Base-by-base conservation (phyloP, 2,888 invertebrate species). In the Exocentrus adspersus region DNA sequence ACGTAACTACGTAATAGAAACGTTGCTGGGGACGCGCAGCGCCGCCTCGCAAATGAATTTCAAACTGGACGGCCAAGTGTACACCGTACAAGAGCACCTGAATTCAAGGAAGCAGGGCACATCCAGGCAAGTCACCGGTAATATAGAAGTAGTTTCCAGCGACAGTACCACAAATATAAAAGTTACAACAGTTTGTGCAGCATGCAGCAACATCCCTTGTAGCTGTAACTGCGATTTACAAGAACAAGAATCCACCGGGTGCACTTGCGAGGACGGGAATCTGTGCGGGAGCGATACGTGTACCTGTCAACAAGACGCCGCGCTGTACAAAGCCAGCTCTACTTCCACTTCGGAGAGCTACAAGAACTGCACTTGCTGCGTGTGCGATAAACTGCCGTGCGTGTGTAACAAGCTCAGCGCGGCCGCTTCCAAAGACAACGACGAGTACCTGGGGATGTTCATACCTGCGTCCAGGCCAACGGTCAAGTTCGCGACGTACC, bases 1-100 rank as follows among this genome's bases (percentile, higher is more conserved):
- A 9, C 67, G 73, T 42, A 73, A 78, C 4, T 78, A 71, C 58
- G 72, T 76, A 0, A 75, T 78, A 20, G 68, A 76, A 61, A 75
- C 77, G 1, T 64, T 72, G 9, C 41, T 71, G 2, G 68, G 66
- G 3, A 14, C 60, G 30, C n/a, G 16, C 10, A 43, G 10, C 43
- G 16, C 64, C 4, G 16, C 64, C 4, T 37, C 24, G 16, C 59
- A 65, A 12, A 59, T 62, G 20, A 67, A 60, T 57, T 73, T 68
- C 20, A 43, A 57, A 45, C 57, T 68, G 7, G 69, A 72, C 12
- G 74, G 72, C 2, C 64, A 67, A 46, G 64, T 67, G 46, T 73
- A 71, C 46, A 51, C 59, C 2, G 66, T 74, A 2, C 52, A 62
- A 7, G 62, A 69, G 12, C 28, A 10, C 20, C 41, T n/a, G 17